phyloP scores from a whole-genome alignment of 2,888 invertebrate species.

The Temnothorax ravouxi region DNA sequence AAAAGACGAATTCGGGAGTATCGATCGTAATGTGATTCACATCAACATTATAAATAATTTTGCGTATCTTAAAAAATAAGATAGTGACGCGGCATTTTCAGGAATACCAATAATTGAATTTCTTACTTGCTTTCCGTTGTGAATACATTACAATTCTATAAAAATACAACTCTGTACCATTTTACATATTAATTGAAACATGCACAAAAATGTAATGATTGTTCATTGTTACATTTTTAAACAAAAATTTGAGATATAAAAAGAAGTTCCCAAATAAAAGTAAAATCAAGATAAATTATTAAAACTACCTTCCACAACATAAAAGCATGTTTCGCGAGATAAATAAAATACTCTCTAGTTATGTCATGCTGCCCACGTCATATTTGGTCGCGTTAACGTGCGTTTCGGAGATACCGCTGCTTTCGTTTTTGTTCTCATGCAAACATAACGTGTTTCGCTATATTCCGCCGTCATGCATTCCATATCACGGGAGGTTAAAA shows the following conservation, averaged over 20 bases:
- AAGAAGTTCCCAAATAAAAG: background rate
- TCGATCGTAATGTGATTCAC: background rate
- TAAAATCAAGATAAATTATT: slow-evolving; percentile 19
- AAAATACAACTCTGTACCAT: slow-evolving; percentile 14
- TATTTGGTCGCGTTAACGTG: slow-evolving; percentile 35
- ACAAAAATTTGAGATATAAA: background rate
- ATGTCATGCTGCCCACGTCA: slow-evolving; percentile 4
- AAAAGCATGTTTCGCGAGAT: slow-evolving; percentile 20
- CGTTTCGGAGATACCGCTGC: slow-evolving; percentile 14
- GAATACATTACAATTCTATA: background rate
- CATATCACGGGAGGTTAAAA: slow-evolving; percentile 23
- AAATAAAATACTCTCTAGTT: slow-evolving; percentile 28
- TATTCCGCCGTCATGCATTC: background rate
- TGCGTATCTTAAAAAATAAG: background rate
- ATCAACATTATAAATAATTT: background rate
- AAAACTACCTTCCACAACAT: background rate
- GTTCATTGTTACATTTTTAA: background rate
- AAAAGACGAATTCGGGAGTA: background rate
- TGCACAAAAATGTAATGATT: background rate
- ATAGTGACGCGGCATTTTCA: background rate
- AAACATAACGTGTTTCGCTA: slow-evolving; percentile 19
- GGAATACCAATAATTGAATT: background rate
- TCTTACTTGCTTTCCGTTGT: background rate
- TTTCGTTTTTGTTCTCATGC: slow-evolving; percentile 23
- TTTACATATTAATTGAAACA: background rate